Percentiles rank a stretch among this genome's conserved stretches.
phyloP scores from a whole-genome alignment of 2,888 invertebrate genomes.

The Encarsia formosa region DNA sequence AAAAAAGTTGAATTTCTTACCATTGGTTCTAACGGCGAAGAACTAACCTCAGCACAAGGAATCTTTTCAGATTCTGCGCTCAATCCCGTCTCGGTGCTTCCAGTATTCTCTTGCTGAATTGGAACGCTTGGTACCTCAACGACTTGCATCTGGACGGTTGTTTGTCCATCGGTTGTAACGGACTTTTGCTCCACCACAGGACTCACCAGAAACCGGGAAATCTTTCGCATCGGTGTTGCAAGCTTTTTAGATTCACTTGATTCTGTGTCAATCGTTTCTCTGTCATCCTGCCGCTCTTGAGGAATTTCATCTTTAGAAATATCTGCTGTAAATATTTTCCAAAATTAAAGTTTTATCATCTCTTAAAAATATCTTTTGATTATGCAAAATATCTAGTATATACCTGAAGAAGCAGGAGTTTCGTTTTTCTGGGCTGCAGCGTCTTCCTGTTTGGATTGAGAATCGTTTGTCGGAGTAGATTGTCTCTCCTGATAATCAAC shows the following conservation, averaged over 20 bases:
- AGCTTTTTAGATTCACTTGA: constrained; percentile 33
- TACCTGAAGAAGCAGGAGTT: constrained; percentile 2
- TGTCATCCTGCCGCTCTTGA: constrained; percentile 9
- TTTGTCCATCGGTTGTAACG: constrained; percentile 22
- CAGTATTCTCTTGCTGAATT: constrained; percentile 4
- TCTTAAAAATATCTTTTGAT: neutral
- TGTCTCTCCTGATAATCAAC: constrained; percentile 22
- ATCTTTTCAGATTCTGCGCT: no score
- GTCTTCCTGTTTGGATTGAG: constrained; percentile 1
- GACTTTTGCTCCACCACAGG: constrained; percentile 65
- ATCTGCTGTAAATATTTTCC: neutral
- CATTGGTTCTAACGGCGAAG: no score
- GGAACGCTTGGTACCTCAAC: constrained; percentile 11
- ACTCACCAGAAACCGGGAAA: constrained; percentile 78
- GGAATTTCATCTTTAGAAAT: no score
- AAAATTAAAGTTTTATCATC: neutral
- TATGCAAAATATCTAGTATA: neutral
- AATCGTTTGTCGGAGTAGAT: neutral
- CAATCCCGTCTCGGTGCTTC: constrained; percentile 5
- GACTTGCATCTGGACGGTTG: constrained; percentile 20
- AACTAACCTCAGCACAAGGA: no score
- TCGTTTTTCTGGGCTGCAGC: neutral
- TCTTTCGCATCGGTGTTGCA: constrained; percentile 58
- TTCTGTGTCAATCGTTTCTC: constrained; percentile 14
- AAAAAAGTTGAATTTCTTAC: no score